Percentiles rank a stretch among this genome's conserved stretches.
phyloP scores from a whole-genome alignment of 2,113 vertebrate genomes.

The Crotalus viridis region DNA sequence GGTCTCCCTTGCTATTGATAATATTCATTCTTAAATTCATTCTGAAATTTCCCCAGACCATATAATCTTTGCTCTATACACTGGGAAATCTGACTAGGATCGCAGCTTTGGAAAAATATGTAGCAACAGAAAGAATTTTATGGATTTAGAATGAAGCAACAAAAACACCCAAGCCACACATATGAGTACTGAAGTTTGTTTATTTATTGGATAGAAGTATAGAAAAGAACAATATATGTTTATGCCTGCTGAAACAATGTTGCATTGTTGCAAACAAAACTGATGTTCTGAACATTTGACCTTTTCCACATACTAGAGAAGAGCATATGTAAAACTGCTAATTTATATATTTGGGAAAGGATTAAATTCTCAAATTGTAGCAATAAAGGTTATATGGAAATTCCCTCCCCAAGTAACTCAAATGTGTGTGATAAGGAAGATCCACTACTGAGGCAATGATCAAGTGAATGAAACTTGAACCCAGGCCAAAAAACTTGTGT shows the following conservation, averaged over 20 bases:
- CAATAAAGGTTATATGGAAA: not conserved
- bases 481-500: not conserved
- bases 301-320: not conserved
- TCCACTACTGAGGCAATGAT: not conserved
- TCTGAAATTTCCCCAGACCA: not conserved
- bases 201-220: not conserved
- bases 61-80: not conserved
- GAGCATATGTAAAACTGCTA: not conserved
- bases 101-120: not conserved
- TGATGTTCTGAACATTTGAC: not conserved
- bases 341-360: not conserved
- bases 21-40: not conserved
- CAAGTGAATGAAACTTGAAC: not conserved
- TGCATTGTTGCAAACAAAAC: not conserved
- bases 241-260: not conserved
- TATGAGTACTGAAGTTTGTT: not conserved
- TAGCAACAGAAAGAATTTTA: not conserved
- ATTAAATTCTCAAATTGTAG: not conserved
- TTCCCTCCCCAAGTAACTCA: not conserved
- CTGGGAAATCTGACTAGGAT: not conserved
- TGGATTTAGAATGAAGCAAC: not conserved
- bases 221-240: not conserved
- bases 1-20: not conserved
- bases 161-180: not conserved
- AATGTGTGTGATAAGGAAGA: not conserved